These are phyloP conservation scores for Cantharis flavilabris DNA, from an alignment of 2,888 invertebrate genomes.

Conservation along the genomic window DNA sequence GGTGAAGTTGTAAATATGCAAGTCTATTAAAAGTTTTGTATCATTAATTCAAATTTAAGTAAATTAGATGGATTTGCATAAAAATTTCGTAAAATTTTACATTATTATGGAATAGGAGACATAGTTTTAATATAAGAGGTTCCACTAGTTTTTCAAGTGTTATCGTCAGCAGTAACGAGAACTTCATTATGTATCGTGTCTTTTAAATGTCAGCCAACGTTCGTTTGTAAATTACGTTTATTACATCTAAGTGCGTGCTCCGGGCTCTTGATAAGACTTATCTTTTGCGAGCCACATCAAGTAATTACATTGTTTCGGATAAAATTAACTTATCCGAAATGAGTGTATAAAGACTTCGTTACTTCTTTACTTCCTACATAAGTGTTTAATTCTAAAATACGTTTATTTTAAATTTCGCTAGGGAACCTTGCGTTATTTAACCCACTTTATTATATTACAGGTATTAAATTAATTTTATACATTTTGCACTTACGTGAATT, in stretches of 20 bases:
- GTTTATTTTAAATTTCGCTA: constrained; percentile 16
- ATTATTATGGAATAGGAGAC: background rate
- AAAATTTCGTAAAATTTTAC: background rate
- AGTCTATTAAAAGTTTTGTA: background rate
- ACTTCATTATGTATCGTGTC: constrained; percentile 37
- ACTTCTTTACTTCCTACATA: constrained; percentile 18
- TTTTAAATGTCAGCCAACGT: constrained; percentile 45
- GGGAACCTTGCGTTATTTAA: constrained; percentile 15
- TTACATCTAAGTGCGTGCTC: constrained; percentile 50
- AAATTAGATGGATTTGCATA: background rate
- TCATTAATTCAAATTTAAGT: background rate
- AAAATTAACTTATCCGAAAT: constrained; percentile 51
- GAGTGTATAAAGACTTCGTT: constrained; percentile 43
- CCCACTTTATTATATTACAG: constrained; percentile 2
- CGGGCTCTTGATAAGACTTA: constrained; percentile 48
- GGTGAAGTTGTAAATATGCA: background rate
- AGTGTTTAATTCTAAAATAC: constrained; percentile 30
- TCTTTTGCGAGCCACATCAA: constrained; percentile 45
- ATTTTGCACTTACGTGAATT: background rate
- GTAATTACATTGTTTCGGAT: constrained; percentile 51
- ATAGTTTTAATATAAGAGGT: background rate
- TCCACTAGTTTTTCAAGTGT: constrained; percentile 3
- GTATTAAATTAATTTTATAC: background rate
- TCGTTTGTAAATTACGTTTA: constrained; percentile 51
- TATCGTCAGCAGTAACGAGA: constrained; percentile 28